Percentiles rank a stretch among this genome's conserved stretches.
Evolutionary conservation across 2,113 vertebrate species (phyloP).

Genomic region (Xiphophorus couchianus): DNA sequence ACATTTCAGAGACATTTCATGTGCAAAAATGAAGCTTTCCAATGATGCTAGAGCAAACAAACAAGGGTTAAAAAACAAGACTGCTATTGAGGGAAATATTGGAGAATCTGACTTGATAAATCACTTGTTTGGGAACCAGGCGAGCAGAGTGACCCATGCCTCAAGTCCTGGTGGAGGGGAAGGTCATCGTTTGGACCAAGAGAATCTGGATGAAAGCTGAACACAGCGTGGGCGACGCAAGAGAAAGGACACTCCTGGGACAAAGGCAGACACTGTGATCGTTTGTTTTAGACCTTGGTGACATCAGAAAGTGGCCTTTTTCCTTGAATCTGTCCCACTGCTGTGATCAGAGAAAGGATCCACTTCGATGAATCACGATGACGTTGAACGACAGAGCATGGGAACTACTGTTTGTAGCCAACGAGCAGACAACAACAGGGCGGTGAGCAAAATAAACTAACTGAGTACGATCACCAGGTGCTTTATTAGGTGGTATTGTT

Average conservation of each 20-base stretch:
- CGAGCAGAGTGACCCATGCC: constrained; percentile 45
- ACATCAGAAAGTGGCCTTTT: constrained; percentile 14
- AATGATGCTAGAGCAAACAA: neutral
- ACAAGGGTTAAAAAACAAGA: neutral
- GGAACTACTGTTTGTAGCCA: constrained; percentile 35
- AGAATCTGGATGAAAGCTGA: constrained; percentile 56
- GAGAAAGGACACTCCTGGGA: constrained; percentile 27
- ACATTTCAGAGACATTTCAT: neutral
- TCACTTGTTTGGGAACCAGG: constrained; percentile 54
- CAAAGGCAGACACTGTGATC: constrained; percentile 15
- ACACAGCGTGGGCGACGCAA: constrained; percentile 42
- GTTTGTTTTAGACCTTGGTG: constrained; percentile 18
- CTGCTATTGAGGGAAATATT: constrained; percentile 45
- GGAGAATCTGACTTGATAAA: constrained; percentile 42
- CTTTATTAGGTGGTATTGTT: neutral
- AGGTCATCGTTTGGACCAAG: constrained; percentile 48
- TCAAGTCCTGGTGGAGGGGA: constrained; percentile 45
- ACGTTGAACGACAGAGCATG: constrained; percentile 49
- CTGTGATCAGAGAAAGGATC: constrained; percentile 58
- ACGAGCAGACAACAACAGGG: neutral
- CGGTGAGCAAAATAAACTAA: neutral
- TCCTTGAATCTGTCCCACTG: constrained; percentile 44
- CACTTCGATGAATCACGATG: constrained; percentile 52
- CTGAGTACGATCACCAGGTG: neutral
- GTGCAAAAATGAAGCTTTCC: neutral